These are phyloP conservation scores for Elephantulus edwardii DNA, from an alignment of 2,113 vertebrate species.

Conservation along the genomic window DNA sequence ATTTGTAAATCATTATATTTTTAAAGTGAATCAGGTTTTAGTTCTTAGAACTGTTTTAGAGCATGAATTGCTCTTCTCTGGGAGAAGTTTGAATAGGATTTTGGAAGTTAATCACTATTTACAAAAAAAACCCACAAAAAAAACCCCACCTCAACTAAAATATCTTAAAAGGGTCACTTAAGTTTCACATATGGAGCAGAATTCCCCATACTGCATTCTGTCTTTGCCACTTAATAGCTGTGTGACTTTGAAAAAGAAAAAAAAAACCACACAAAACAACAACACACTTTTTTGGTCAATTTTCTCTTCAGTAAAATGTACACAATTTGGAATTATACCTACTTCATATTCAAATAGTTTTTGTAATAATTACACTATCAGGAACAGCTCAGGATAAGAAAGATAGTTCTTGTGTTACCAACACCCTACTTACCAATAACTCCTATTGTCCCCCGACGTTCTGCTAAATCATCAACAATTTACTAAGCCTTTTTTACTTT, in stretches of 20 bases:
- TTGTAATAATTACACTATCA: constrained; percentile 15
- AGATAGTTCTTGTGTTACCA: too few relatives aligned
- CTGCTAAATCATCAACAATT: too few relatives aligned
- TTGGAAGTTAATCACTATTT: not conserved
- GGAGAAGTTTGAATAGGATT: not conserved
- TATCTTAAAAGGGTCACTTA: not conserved
- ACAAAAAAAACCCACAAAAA: not conserved
- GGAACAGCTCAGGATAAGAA: not conserved
- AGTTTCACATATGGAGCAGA: rapidly evolving
- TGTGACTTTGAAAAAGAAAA: not conserved
- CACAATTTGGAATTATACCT: not conserved
- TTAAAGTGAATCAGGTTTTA: not conserved
- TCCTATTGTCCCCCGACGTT: too few relatives aligned
- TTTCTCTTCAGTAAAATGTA: constrained; percentile 21
- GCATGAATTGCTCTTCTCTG: not conserved
- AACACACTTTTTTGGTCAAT: not conserved
- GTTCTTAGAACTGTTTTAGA: not conserved
- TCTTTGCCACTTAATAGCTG: not conserved
- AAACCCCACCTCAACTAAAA: too few relatives aligned
- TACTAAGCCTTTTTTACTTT: too few relatives aligned
- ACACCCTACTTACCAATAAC: too few relatives aligned
- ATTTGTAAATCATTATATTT: not conserved
- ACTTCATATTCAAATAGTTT: constrained; percentile 14
- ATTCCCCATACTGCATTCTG: not conserved
- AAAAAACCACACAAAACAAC: too few relatives aligned